These are phyloP conservation scores for Noturus placidus DNA, from an alignment of 2,113 vertebrate genomes.

Conservation along the genomic window DNA sequence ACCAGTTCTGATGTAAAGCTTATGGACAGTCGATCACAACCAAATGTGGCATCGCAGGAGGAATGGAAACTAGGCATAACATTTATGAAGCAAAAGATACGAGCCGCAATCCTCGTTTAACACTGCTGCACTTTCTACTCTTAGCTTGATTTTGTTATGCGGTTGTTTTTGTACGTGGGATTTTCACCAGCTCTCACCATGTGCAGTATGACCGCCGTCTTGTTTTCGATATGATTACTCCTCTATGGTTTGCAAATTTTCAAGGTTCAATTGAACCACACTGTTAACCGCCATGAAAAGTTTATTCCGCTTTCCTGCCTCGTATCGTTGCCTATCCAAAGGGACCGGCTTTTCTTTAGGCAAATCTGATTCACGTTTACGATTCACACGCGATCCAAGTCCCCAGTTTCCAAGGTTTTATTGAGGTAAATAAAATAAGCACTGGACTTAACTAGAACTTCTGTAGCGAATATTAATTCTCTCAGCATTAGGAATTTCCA, in stretches of 20 bases:
- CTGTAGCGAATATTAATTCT: background rate
- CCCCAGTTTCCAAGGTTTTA: background rate
- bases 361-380: background rate
- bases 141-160: background rate
- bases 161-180: background rate
- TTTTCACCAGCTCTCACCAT: background rate
- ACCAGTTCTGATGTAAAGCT: background rate
- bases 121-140: fast-evolving
- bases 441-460: no score
- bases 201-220: background rate
- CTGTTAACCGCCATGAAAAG: background rate
- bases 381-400: background rate
- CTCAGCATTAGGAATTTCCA: background rate
- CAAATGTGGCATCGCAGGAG: background rate
- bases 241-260: background rate
- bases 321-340: background rate
- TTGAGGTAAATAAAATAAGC: background rate
- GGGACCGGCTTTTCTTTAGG: background rate
- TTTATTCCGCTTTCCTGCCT: background rate
- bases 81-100: no score
- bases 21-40: background rate
- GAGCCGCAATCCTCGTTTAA: background rate
- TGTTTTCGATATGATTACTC: background rate
- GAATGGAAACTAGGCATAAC: background rate
- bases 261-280: background rate